phyloP scores from a whole-genome alignment of 2,113 vertebrate genomes.

The Propithecus coquereli region DNA sequence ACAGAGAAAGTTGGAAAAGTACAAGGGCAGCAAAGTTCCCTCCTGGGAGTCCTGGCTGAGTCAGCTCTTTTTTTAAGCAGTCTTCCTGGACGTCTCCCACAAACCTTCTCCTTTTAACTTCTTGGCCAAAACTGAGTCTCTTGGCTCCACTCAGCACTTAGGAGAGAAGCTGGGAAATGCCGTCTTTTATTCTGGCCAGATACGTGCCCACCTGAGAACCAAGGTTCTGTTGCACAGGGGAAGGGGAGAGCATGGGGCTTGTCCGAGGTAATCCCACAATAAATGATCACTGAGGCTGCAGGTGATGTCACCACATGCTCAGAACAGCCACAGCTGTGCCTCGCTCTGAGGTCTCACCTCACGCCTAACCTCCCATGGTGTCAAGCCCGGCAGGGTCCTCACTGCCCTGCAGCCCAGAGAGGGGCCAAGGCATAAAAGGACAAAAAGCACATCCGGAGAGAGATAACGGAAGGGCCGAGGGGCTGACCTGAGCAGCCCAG shows the following conservation, averaged over 20 bases:
- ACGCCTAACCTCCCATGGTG: neutral
- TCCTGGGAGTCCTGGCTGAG: neutral
- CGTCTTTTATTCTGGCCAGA: neutral
- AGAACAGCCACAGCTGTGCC: fast-evolving
- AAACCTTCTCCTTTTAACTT: neutral
- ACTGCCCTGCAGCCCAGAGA: neutral
- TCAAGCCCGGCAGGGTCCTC: neutral
- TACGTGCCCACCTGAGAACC: no score
- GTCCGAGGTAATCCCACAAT: no score
- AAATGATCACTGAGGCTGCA: fast-evolving
- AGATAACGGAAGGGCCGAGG: neutral
- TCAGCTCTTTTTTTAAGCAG: neutral
- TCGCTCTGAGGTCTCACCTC: neutral
- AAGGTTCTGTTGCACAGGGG: neutral
- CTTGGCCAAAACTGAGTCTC: neutral
- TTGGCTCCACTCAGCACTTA: neutral
- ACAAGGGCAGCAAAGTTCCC: neutral
- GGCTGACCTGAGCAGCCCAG: neutral
- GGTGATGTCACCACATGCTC: neutral
- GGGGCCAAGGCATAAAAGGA: neutral
- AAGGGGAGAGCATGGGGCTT: no score
- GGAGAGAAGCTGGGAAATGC: neutral
- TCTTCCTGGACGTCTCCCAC: neutral
- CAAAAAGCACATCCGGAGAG: neutral
- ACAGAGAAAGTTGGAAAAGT: neutral